Base-by-base conservation (phyloP, 2,888 invertebrate species). In the Drosophila helvetica region DNA sequence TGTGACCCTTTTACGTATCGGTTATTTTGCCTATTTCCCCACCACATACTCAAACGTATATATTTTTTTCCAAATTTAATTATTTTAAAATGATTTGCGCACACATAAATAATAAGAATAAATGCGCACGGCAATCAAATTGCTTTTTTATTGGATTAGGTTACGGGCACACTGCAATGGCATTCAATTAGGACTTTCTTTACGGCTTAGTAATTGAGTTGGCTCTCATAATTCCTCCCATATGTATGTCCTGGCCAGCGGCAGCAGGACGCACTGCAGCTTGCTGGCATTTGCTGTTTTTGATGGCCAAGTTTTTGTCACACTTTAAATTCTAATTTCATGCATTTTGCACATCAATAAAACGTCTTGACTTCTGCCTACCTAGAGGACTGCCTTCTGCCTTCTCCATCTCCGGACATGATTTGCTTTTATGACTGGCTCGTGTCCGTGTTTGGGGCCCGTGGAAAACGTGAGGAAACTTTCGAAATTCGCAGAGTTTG, bases 281-380 rank as follows among this genome's bases (percentile, higher is more conserved):
- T 15, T 7, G 15, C 19, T 7, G 15, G 22, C 22, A 3, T n/a
- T 45, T 46, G 30, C 27, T 15, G 22, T 30, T 53, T 25, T 10
- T 25, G 38, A 9, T 50, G 42, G 9, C 56, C 48, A 70, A 71
- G 38, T 69, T 54, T 54, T 55, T 66, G 66, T 66, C 77, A 78
- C 75, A 78, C 77, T 83, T 86, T 82, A 79, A 85, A 80, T 84
- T 82, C 80, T 88, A 89, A 89, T 89, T 89, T 89, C 89, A 89
- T 89, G 89, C 89, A 88, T 82, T 88, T 89, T 88, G 86, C 85
- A 88, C 89, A 88, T 81, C 86, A 80, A 78, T 88, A 89, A 90
- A 85, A 83, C 65, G 62, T 55, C 63, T 64, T 64, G 63, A 64
- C 63, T 62, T 63, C 61, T 33, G 51, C 77, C 62, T 63, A 67